Conservation (phyloP, 1,140 invertebrate genomes). For the Tribolium madens region DNA sequence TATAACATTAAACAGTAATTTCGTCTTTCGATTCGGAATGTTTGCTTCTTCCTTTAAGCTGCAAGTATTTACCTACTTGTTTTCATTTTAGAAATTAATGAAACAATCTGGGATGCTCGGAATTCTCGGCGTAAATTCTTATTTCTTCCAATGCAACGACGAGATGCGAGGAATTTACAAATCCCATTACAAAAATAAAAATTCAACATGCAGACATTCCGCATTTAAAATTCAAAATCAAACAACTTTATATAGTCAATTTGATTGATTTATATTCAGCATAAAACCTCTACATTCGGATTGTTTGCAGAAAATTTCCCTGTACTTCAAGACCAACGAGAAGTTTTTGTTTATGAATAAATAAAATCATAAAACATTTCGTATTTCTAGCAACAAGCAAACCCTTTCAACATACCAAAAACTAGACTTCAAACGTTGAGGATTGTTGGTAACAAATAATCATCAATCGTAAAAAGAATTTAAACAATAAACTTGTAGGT, state of each 20-base stretch:
- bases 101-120: conserved; percentile 12
- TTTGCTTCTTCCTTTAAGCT: conserved; percentile 3
- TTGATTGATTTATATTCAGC: conserved; percentile 55
- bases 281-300: conserved; percentile 48
- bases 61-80: conserved; percentile 3
- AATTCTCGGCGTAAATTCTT: neutral
- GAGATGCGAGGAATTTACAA: neutral
- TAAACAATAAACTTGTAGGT: no score
- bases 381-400: no score
- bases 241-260: conserved; percentile 54
- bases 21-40: conserved; percentile 2
- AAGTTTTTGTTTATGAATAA: conserved; percentile 21
- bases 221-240: conserved; percentile 52
- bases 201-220: conserved; percentile 47
- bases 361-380: neutral
- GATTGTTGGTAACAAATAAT: no score
- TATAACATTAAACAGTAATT: conserved; percentile 36
- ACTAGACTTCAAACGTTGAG: no score
- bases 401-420: no score
- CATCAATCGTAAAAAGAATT: no score
- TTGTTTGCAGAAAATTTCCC: conserved; percentile 26
- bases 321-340: neutral
- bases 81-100: conserved; percentile 35
- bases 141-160: neutral
- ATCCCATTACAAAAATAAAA: conserved; percentile 50